Base-by-base conservation (phyloP, 1,140 invertebrate species). In the Coenobita brevimanus region DNA sequence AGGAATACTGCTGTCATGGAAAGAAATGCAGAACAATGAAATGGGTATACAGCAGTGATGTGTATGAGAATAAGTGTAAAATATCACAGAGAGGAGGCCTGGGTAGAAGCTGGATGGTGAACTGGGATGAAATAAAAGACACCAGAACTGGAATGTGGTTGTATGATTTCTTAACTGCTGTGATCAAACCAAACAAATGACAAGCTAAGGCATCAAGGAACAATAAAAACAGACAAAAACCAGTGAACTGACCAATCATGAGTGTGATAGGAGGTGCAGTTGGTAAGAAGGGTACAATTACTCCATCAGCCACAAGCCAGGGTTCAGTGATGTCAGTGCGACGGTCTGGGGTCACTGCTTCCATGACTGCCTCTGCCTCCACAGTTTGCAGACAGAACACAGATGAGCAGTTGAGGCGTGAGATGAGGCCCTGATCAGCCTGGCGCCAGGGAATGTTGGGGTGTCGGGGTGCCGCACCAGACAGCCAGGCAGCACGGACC, bases 401-500 rank as follows among this genome's bases (percentile, higher is more conserved):
- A 10, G 75, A 54, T 33, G 89, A 80, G 41, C 89, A 90, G 41
- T 90, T 90, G 17, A 84, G 60, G 0, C 81, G 79, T 13, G 78
- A 75, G 3, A 83, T 62, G 24, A 88, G 71, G 30, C 27, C n/a
- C 4, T 76, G 75, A 27, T 76, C 79, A 21, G 85, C 86, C 8
- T 90, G 80, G 62, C 89, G 57, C 89, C 89, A 90, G 0, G 80
- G 36, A 24, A 21, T n/a, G 3, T 80, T 50, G n/a, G 89, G 89
- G 62, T 85, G 83, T n/a, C 81, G 64, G 33, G 89, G 89, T 17
- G 86, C 85, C 30, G 88, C 90, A 30, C 91, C 90, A 43, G 91
- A 89, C 50, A 91, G 33, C 91, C 92, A 92, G 73, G 91, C 90
- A 60, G 88, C 62, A 54, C 91, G 89, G 41, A 91, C 89, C 13